Evolutionary conservation across 2,888 invertebrate genomes (phyloP), one percentile per base, ranked within the genome.

Genomic region (Hirtodrosophila trivittata): DNA sequence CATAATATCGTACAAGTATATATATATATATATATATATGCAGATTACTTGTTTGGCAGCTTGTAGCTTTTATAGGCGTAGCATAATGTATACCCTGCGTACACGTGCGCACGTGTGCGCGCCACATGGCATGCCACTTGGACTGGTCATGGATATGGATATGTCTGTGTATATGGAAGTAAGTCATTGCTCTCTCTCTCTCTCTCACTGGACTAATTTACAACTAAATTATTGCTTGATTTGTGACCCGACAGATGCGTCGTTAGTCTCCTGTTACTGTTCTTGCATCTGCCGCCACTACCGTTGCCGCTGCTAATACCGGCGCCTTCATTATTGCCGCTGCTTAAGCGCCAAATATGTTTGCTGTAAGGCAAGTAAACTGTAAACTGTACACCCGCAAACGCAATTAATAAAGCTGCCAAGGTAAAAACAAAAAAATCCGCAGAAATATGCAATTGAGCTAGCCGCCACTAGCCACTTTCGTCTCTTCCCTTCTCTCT

Each of bases 381-480:
- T n/a, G n/a, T 67, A 77, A 77, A 51, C 70, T 57, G 38, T 59
- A 52, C 51, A 51, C 57, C 38, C 51, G 50, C 64, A 63, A 75
- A 66, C 64, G 75, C 71, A 75, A 81, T 80, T 82, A 75, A 81
- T 81, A 77, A 68, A 55, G 71, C 80, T 82, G 82, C 82, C 81
- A 74, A 76, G 75, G 74, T 72, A 76, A 78, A 21, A 5, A 21
- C 68, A 76, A 78, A 21, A 5, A 21, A 76, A 76, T 68, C 74
- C 66, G 47, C 59, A 50, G 62, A 64, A 78, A 71, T 62, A 70
- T 75, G 66, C 70, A 65, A 70, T 67, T 52, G 70, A 69, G 41
- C 43, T 50, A 46, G 50, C 66, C 46, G 41, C 66, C 30, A n/a
- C 30, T 42, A 32, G 25, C 56, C 42, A 39, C 43, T 13, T 38